Base-by-base conservation (phyloP, 2,888 invertebrate genomes). In the Orthonychiurus folsomi region DNA sequence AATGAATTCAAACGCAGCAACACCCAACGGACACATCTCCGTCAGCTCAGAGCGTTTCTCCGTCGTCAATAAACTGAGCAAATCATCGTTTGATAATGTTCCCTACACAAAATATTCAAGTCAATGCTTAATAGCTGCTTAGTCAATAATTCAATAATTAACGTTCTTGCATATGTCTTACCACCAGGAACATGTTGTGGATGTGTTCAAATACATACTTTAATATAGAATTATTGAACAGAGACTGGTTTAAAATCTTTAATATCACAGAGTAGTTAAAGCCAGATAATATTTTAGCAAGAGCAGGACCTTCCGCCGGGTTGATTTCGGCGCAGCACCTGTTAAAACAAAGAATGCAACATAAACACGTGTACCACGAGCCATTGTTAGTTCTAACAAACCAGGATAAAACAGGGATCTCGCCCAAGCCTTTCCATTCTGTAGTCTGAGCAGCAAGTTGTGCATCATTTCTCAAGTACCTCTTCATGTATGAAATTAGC, bases 301-400 rank as follows among this genome's bases (percentile, higher is more conserved):
- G 50, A 5, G 71, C 70, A 5, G 64, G 20, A 5, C 73, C 73
- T 61, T 73, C 73, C 2, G 60, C 54, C 9, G 64, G 48, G 25
- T 60, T 67, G 3, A 71, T 58, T 48, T 73, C 71, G 21, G 62
- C 64, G 50, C 64, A 69, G 37, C 73, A 70, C 71, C 71, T 65
- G 54, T n/a, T n/a, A n/a, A 23, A 5, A 59, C 12, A 37, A 15
- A 9, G 37, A n/a, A n/a, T n/a, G n/a, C n/a, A n/a, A n/a, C n/a
- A n/a, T n/a, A n/a, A n/a, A n/a, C n/a, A n/a, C n/a, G n/a, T n/a
- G n/a, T n/a, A n/a, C n/a, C n/a, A n/a, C n/a, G n/a, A n/a, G n/a
- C n/a, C n/a, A n/a, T n/a, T n/a, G n/a, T n/a, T n/a, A n/a, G n/a
- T n/a, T n/a, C n/a, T n/a, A 37, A 37, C 37, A 9, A 37, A 37